Conservation (phyloP, 53 echinoderm and acorn worm genomes). For the Holothuria scabra region DNA sequence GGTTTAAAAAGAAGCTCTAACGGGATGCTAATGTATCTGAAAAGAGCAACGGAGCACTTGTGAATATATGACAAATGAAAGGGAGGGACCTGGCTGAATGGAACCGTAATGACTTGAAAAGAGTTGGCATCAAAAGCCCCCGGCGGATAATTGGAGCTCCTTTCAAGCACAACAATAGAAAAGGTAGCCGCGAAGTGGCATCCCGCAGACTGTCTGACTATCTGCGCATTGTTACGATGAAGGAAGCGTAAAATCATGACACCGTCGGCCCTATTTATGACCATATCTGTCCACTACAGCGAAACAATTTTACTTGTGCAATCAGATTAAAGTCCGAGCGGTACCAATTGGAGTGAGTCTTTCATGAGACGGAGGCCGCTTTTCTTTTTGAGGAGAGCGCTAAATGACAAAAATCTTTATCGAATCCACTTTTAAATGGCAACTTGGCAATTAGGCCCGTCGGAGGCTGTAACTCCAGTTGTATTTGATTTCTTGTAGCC, state of each 20-base stretch:
- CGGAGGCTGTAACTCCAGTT: background rate
- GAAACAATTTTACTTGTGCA: slow-evolving; percentile 39
- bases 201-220: slow-evolving; percentile 39
- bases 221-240: slow-evolving; percentile 12
- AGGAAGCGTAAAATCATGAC: slow-evolving; percentile 37
- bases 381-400: background rate
- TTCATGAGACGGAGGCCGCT: background rate
- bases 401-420: slow-evolving; percentile 39
- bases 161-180: slow-evolving; percentile 26
- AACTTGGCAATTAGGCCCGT: slow-evolving; percentile 41
- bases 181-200: background rate
- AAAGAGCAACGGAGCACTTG: slow-evolving; percentile 22
- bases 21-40: slow-evolving; percentile 6
- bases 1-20: slow-evolving; percentile 20
- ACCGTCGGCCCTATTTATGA: slow-evolving; percentile 19
- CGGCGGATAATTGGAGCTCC: slow-evolving; percentile 30
- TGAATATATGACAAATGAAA: slow-evolving; percentile 39
- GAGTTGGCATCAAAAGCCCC: background rate
- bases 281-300: background rate
- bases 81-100: slow-evolving; percentile 28
- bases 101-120: slow-evolving; percentile 36
- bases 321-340: slow-evolving; percentile 35
- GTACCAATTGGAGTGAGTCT: background rate
- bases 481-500: too few species aligned
- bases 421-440: slow-evolving; percentile 33